These are phyloP conservation scores for Sciaenops ocellatus DNA, from an alignment of 2,797 vertebrate species.

Conservation along the genomic window DNA sequence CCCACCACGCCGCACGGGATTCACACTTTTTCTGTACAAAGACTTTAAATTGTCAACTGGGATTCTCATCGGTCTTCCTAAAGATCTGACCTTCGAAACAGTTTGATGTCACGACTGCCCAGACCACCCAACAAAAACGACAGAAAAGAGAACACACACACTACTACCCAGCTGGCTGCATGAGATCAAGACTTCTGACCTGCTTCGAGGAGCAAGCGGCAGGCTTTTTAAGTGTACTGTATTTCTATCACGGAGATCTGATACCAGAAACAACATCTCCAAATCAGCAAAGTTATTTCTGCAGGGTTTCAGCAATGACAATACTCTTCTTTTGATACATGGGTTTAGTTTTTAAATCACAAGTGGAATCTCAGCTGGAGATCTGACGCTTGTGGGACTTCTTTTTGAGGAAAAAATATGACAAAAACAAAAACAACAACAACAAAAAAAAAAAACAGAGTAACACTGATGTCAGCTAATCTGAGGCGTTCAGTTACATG, in stretches of 20 bases:
- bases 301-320: conserved; percentile 65
- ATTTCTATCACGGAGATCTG: conserved; percentile 49
- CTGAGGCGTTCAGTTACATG: conserved; percentile 65
- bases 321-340: conserved; percentile 63
- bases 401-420: conserved; percentile 38
- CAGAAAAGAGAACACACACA: background rate
- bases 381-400: conserved; percentile 52
- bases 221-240: conserved; percentile 45
- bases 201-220: conserved; percentile 22
- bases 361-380: conserved; percentile 31
- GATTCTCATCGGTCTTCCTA: conserved; percentile 69
- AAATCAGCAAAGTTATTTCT: conserved; percentile 54
- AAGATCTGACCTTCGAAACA: conserved; percentile 56
- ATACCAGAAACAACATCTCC: conserved; percentile 45
- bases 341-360: conserved; percentile 58
- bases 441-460: conserved; percentile 22
- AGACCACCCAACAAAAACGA: conserved; percentile 68
- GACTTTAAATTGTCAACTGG: conserved; percentile 51
- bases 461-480: conserved; percentile 78
- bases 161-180: conserved; percentile 26
- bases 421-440: conserved; percentile 18
- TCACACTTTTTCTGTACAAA: conserved; percentile 59
- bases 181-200: conserved; percentile 37
- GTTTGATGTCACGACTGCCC: conserved; percentile 77
- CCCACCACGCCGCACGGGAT: conserved; percentile 30